These are phyloP conservation scores for Chouioia cunea DNA, from an alignment of 2,888 invertebrate genomes.

Conservation along the genomic window DNA sequence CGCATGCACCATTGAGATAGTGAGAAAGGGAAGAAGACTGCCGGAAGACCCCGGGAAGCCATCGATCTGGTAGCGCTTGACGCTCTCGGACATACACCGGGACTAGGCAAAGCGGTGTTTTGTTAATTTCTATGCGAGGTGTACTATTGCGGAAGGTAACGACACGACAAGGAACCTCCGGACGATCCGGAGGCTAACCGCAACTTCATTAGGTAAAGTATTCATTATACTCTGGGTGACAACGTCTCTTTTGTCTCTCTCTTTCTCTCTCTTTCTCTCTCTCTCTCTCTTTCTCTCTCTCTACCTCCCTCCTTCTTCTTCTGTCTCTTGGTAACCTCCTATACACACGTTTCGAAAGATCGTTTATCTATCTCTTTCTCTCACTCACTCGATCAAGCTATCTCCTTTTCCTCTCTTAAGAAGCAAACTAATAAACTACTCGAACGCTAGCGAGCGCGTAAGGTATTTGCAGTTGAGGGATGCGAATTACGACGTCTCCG, in stretches of 20 bases:
- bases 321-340: background rate
- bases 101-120: constrained; percentile 9
- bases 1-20: too few species aligned
- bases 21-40: background rate
- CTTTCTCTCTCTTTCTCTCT: background rate
- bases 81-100: background rate
- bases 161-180: constrained; percentile 36
- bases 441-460: too few species aligned
- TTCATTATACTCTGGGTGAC: background rate
- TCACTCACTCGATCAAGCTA: too few species aligned
- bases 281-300: background rate
- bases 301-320: background rate
- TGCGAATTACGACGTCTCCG: too few species aligned
- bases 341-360: background rate
- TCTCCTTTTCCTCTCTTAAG: too few species aligned
- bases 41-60: constrained; percentile 25
- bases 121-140: background rate
- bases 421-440: too few species aligned
- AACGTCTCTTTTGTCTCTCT: background rate
- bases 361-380: too few species aligned
- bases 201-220: background rate
- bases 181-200: background rate
- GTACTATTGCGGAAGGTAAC: background rate
- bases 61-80: constrained; percentile 29
- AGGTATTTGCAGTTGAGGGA: too few species aligned